Percentiles rank a stretch among this genome's conserved stretches.
Conservation (phyloP, 2,888 invertebrate genomes). For the Chironomus riparius region DNA sequence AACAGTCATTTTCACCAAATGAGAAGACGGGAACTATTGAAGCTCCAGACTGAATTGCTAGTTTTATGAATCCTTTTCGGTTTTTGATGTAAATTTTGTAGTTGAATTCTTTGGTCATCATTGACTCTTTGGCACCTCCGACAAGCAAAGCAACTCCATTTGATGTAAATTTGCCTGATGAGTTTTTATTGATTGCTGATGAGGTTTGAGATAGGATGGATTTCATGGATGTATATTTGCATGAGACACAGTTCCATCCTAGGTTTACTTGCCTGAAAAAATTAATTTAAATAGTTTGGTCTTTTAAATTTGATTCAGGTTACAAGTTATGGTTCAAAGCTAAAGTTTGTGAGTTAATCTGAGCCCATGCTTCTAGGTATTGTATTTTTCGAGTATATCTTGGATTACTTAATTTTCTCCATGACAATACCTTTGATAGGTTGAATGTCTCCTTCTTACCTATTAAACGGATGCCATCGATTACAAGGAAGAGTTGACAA, state of each 20-base stretch:
- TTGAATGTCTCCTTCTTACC: constrained; percentile 48
- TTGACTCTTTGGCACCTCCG: constrained; percentile 83
- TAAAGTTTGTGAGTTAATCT: too few species aligned
- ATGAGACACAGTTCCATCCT: constrained; percentile 38
- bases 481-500: constrained; percentile 63
- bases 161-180: constrained; percentile 36
- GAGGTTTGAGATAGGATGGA: constrained; percentile 46
- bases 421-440: too few species aligned
- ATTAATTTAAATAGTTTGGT: constrained; percentile 32
- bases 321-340: too few species aligned
- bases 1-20: constrained; percentile 84
- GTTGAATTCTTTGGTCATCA: constrained; percentile 68
- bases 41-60: constrained; percentile 65
- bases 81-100: constrained; percentile 64
- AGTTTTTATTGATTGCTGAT: constrained; percentile 34
- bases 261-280: constrained; percentile 50
- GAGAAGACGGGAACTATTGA: constrained; percentile 80
- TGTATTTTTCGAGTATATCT: too few species aligned
- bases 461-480: constrained; percentile 60
- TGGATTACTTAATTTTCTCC: too few species aligned
- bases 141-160: constrained; percentile 64
- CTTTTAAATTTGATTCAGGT: too few species aligned
- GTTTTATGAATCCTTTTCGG: constrained; percentile 67
- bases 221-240: constrained; percentile 46
- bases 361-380: too few species aligned